A percentile compares a stretch with the other conserved stretches of the same genome.
Evolutionary conservation across 2,888 invertebrate species (phyloP).

Genomic region (Plagodis dolabraria): DNA sequence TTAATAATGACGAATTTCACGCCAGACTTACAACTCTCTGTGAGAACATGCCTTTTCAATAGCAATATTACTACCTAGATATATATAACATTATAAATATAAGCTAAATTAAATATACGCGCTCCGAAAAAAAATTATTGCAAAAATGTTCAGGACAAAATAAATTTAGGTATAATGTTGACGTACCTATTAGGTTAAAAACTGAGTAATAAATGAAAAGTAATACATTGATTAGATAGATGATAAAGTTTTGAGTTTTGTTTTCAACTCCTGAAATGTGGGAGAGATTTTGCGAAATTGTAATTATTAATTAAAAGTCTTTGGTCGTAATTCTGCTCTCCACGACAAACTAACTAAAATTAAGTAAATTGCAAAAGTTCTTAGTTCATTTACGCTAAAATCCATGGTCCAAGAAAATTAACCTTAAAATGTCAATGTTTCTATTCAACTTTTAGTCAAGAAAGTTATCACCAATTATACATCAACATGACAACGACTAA

Average conservation of each 20-base stretch:
- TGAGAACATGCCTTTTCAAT: slow-evolving; percentile 25
- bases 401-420: too few relatives aligned
- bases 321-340: too few relatives aligned
- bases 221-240: slow-evolving; percentile 23
- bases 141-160: slow-evolving; percentile 12
- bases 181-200: slow-evolving; percentile 44
- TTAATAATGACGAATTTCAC: slow-evolving; percentile 5
- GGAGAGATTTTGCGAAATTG: not conserved
- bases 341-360: too few relatives aligned
- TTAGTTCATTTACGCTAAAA: too few relatives aligned
- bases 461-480: too few relatives aligned
- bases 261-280: slow-evolving; percentile 33
- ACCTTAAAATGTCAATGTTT: too few relatives aligned
- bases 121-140: slow-evolving; percentile 2
- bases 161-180: slow-evolving; percentile 36
- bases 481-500: too few relatives aligned
- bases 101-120: not conserved
- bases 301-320: too few relatives aligned
- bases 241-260: slow-evolving; percentile 29
- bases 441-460: too few relatives aligned
- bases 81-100: slow-evolving; percentile 13
- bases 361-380: too few relatives aligned
- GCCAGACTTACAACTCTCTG: slow-evolving; percentile 21
- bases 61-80: slow-evolving; percentile 23
- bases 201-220: slow-evolving; percentile 19